These are phyloP conservation scores for Scaptomyza reducta DNA, from an alignment of 2,888 invertebrate genomes.

Conservation along the genomic window DNA sequence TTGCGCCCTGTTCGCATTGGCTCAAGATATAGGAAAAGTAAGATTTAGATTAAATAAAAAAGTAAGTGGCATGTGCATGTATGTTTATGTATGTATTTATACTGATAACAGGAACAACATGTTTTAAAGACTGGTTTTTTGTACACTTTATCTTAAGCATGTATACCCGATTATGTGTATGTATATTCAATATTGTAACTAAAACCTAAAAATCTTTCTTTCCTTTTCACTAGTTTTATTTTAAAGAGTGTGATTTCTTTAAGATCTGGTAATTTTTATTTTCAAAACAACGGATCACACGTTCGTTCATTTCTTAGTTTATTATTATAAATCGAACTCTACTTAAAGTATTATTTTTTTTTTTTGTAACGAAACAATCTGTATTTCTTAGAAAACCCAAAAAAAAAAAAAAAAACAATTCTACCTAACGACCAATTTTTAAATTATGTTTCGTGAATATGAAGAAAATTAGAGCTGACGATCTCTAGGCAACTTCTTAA, in stretches of 20 bases:
- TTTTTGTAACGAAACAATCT: constrained; percentile 1
- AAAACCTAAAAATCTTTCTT: constrained; percentile 4
- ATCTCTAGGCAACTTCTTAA: constrained; percentile 53
- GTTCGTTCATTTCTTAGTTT: too few relatives aligned
- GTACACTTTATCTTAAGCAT: constrained; percentile 81
- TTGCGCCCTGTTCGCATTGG: constrained; percentile 20
- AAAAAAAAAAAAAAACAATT: constrained; percentile 31
- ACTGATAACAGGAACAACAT: constrained; percentile 56
- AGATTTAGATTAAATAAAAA: constrained; percentile 31
- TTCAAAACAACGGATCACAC: too few relatives aligned
- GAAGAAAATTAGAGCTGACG: constrained; percentile 1
- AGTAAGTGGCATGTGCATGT: constrained; percentile 32
- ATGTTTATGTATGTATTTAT: constrained; percentile 32
- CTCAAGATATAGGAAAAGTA: constrained; percentile 36
- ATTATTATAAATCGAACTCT: too few relatives aligned
- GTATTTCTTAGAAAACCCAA: constrained; percentile 29
- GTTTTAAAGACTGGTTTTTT: constrained; percentile 83
- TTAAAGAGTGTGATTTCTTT: not conserved
- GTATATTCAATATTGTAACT: constrained; percentile 36
- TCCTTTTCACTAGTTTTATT: too few relatives aligned
- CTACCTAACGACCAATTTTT: constrained; percentile 79
- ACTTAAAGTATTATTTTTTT: too few relatives aligned
- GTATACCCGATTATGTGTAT: constrained; percentile 53
- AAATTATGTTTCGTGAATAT: constrained; percentile 45
- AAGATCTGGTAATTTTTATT: too few relatives aligned